Conservation (phyloP, 1,140 invertebrate species). For the Drusus annulatus region DNA sequence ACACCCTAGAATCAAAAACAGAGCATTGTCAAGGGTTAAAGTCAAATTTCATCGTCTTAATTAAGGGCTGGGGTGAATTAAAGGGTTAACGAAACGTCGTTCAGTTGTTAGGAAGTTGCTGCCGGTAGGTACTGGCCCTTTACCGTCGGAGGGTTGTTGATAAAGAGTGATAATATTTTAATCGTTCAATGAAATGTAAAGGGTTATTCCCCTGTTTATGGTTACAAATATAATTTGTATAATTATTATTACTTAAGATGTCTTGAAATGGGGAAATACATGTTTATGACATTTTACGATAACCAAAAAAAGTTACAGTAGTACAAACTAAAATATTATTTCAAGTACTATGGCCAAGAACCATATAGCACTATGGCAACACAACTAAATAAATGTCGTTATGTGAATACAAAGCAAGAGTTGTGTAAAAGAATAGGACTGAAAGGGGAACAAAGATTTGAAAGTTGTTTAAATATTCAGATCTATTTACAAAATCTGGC, state of each 20-base stretch:
- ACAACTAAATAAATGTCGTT: too few species aligned
- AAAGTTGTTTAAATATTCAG: too few species aligned
- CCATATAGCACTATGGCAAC: too few species aligned
- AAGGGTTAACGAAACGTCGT: constrained; percentile 27
- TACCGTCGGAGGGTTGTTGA: background rate
- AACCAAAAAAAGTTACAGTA: too few species aligned
- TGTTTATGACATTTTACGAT: too few species aligned
- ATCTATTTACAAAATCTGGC: too few species aligned
- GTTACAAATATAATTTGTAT: constrained; percentile 11
- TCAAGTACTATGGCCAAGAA: too few species aligned
- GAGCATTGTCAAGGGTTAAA: constrained; percentile 53
- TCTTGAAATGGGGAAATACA: too few species aligned
- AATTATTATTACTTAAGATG: background rate
- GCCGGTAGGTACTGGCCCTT: background rate
- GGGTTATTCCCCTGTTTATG: constrained; percentile 21
- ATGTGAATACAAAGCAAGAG: too few species aligned
- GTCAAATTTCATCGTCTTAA: constrained; percentile 55
- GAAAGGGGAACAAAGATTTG: too few species aligned
- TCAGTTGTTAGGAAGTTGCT: constrained; percentile 6
- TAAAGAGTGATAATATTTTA: constrained; percentile 47
- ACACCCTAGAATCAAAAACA: constrained; percentile 46
- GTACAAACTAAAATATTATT: too few species aligned
- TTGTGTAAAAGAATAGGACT: too few species aligned
- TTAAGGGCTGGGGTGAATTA: constrained; percentile 42
- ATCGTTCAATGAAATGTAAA: constrained; percentile 24